phyloP scores from a whole-genome alignment of 2,113 vertebrate genomes.

The Apodemus sylvaticus region DNA sequence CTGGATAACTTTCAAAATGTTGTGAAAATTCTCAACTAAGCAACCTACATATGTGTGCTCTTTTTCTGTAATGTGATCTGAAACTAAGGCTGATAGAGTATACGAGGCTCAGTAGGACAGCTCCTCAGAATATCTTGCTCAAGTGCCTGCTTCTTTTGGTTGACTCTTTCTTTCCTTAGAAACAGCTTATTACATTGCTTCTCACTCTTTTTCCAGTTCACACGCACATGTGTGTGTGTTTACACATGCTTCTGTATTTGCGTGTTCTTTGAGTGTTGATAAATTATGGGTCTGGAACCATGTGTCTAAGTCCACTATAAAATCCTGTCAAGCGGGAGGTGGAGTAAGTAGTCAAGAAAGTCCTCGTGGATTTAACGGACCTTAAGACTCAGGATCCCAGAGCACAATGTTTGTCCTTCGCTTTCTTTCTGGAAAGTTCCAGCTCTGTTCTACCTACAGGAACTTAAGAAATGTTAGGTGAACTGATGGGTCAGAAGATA shows the following conservation, averaged over 20 bases:
- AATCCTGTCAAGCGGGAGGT: neutral
- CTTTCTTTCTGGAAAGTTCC: constrained; percentile 21
- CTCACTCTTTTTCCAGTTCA: too few species aligned
- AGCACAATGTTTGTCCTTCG: neutral
- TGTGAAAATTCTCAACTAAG: neutral
- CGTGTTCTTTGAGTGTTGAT: neutral
- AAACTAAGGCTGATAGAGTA: neutral
- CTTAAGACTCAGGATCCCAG: neutral
- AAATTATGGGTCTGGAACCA: neutral
- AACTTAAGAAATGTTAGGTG: neutral
- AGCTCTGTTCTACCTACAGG: neutral
- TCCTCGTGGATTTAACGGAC: neutral
- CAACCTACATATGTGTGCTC: neutral
- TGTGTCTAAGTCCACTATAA: neutral
- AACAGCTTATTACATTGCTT: neutral
- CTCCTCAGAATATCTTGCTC: neutral
- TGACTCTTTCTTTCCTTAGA: neutral
- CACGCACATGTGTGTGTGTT: neutral
- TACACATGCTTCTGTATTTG: neutral
- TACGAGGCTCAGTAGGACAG: neutral
- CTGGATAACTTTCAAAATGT: neutral
- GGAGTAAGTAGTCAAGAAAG: neutral
- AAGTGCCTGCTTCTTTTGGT: neutral
- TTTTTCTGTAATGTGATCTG: neutral
- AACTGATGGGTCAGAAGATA: neutral